phyloP scores from a whole-genome alignment of 2,797 vertebrate genomes.

The Kryptolebias ocellatus region DNA sequence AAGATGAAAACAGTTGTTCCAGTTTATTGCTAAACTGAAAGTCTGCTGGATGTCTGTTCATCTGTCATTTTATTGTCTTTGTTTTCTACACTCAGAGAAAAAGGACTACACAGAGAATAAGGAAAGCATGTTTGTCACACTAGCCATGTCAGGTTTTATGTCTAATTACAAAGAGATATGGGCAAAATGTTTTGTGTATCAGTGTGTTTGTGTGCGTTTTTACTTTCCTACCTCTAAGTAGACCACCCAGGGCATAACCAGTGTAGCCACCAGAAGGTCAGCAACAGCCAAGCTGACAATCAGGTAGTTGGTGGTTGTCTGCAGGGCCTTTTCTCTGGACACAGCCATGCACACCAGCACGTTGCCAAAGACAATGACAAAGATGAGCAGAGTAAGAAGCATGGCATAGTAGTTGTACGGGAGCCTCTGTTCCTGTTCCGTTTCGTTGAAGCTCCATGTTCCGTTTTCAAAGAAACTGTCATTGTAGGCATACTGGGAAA shows the following conservation, averaged over 20 bases:
- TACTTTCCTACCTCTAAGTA: slow-evolving; percentile 88
- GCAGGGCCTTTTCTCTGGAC: slow-evolving; percentile 94
- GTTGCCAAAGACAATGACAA: slow-evolving; percentile 96
- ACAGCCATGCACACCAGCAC: slow-evolving; percentile 98
- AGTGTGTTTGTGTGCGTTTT: not conserved
- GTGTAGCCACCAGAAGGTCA: slow-evolving; percentile 94
- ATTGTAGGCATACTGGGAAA: slow-evolving; percentile 91
- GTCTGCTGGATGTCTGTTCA: not conserved
- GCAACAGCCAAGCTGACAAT: slow-evolving; percentile 97
- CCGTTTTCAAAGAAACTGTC: slow-evolving; percentile 85
- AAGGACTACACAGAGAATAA: not conserved
- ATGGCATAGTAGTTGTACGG: slow-evolving; percentile 97
- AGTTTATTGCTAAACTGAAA: not conserved
- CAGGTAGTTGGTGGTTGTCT: slow-evolving; percentile 99
- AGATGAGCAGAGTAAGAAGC: slow-evolving; percentile 96
- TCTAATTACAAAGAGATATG: slow-evolving; percentile 3
- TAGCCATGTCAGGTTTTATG: slow-evolving; percentile 11
- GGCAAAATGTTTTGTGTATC: not conserved
- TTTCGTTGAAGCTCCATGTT: slow-evolving; percentile 86
- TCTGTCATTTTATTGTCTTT: not conserved
- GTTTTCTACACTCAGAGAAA: slow-evolving; percentile 1
- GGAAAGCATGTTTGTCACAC: not conserved
- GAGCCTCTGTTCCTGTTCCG: slow-evolving; percentile 78
- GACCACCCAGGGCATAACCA: slow-evolving; percentile 98
- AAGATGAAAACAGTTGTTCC: not conserved